Evolutionary conservation across 2,888 invertebrate genomes (phyloP).

Genomic region (Octodonta nipae): DNA sequence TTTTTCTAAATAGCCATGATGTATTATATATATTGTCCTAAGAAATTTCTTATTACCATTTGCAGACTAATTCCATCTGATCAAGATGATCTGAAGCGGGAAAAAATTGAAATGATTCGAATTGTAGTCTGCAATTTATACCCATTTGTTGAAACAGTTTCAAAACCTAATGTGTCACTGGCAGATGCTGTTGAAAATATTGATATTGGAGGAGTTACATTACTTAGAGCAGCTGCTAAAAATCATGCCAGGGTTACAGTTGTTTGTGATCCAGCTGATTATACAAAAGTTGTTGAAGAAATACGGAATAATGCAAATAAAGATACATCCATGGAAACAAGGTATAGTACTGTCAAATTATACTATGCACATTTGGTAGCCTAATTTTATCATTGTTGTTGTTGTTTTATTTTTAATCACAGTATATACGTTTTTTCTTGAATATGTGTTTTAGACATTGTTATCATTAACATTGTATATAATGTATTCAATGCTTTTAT

Average conservation of each 20-base stretch:
- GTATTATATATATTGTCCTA: too few species aligned
- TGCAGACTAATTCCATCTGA: conserved; percentile 61
- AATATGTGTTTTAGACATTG: too few species aligned
- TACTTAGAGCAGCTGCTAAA: conserved; percentile 91
- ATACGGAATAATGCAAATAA: conserved; percentile 47
- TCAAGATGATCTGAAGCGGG: conserved; percentile 63
- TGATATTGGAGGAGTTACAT: conserved; percentile 91
- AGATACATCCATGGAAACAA: conserved; percentile 59
- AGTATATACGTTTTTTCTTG: too few species aligned
- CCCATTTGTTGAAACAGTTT: conserved; percentile 81
- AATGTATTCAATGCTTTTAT: too few species aligned
- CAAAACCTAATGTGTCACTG: conserved; percentile 64
- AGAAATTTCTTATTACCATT: conserved; percentile 22
- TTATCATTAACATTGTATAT: too few species aligned
- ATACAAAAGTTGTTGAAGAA: conserved; percentile 56
- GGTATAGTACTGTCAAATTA: too few species aligned
- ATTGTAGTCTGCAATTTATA: conserved; percentile 94
- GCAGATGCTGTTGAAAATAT: conserved; percentile 91
- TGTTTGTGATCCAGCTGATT: conserved; percentile 83
- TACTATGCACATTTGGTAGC: too few species aligned
- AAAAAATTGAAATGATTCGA: conserved; percentile 66
- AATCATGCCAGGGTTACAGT: conserved; percentile 91
- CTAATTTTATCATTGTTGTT: too few species aligned
- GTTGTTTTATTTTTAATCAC: too few species aligned
- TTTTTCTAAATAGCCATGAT: too few species aligned